Conservation (phyloP, 2,888 invertebrate genomes). For the Petrolisthes cinctipes region DNA sequence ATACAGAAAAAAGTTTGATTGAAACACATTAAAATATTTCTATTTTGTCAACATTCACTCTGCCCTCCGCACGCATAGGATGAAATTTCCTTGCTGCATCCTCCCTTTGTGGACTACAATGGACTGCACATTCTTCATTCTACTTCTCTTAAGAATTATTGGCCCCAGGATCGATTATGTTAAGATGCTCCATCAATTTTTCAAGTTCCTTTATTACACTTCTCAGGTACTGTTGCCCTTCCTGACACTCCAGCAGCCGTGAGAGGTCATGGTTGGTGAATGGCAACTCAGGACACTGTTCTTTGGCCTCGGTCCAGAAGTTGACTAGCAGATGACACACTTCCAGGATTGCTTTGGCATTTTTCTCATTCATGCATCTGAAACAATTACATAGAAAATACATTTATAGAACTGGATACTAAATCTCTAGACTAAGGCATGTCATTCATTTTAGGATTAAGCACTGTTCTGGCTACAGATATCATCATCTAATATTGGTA, state of each 20-base stretch:
- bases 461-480: no score
- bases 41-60: background rate
- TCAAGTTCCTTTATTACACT: background rate
- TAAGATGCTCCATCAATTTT: no score
- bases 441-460: no score
- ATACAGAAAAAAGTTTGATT: no score
- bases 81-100: no score
- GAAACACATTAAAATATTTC: background rate
- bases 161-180: no score
- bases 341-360: constrained; percentile 11
- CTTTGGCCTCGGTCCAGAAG: constrained; percentile 38
- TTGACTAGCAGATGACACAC: constrained; percentile 29
- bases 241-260: background rate
- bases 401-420: background rate
- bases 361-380: constrained; percentile 36
- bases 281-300: constrained; percentile 34
- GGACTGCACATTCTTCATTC: no score
- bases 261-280: constrained; percentile 31
- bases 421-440: no score
- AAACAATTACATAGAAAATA: background rate
- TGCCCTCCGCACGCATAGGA: no score
- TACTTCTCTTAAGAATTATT: no score
- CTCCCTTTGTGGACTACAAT: no score
- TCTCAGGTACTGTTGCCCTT: background rate
- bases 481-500: no score